These are phyloP conservation scores for Odontophorus gujanensis DNA, from an alignment of 2,113 vertebrate species.

Conservation along the genomic window DNA sequence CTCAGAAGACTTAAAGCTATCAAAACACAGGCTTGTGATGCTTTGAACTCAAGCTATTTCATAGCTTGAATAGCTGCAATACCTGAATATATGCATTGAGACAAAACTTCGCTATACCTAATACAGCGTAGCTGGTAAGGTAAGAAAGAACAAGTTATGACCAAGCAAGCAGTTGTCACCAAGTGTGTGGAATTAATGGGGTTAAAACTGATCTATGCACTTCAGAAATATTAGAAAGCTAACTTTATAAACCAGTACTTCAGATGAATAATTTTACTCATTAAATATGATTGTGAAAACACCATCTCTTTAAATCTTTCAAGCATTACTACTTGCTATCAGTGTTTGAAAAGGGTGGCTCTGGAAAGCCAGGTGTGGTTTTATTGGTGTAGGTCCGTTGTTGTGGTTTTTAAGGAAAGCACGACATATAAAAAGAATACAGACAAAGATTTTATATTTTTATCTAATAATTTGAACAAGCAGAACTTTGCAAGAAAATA, in stretches of 20 bases:
- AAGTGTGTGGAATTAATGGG: neutral
- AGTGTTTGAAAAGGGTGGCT: neutral
- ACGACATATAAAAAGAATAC: neutral
- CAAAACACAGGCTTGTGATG: neutral
- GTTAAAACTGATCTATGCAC: neutral
- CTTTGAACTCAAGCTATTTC: neutral
- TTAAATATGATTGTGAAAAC: neutral
- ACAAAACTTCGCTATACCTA: neutral
- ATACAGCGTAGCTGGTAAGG: neutral
- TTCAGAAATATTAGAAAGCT: neutral
- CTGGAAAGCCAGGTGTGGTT: neutral
- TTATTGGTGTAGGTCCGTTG: neutral
- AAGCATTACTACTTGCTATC: neutral
- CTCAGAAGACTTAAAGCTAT: neutral
- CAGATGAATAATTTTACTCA: neutral
- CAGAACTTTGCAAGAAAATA: constrained; percentile 75
- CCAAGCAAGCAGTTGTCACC: neutral
- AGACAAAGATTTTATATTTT: constrained; percentile 17
- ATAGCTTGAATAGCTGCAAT: neutral
- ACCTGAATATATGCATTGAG: fast-evolving
- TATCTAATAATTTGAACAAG: constrained; percentile 57
- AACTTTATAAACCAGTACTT: neutral
- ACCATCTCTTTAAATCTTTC: neutral
- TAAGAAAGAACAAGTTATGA: fast-evolving
- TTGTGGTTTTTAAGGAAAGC: neutral